A percentile compares a stretch with the other conserved stretches of the same genome.
Evolutionary conservation across 2,888 invertebrate genomes (phyloP).

Genomic region (Pherbina coryleti): DNA sequence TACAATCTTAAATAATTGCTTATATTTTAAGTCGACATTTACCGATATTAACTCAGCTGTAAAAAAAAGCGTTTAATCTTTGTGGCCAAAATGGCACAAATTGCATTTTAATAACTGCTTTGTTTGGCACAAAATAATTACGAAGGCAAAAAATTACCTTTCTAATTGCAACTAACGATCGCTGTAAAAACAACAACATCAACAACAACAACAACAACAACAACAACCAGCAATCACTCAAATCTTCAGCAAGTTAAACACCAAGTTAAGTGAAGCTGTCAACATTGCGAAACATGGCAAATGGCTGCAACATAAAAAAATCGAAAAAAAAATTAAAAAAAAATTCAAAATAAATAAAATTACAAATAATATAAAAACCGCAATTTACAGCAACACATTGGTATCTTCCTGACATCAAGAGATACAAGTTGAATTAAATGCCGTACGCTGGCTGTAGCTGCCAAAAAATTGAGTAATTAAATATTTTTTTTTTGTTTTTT

Average conservation of each 20-base stretch:
- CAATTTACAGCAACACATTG: not conserved
- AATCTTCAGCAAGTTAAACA: not conserved
- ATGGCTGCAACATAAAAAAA: not conserved
- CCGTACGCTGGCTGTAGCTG: not conserved
- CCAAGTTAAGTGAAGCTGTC: not conserved
- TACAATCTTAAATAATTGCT: too few relatives aligned
- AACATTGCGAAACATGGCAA: not conserved
- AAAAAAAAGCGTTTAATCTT: not conserved
- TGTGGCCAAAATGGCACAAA: not conserved
- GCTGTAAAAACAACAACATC: not conserved
- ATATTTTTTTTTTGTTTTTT: not conserved
- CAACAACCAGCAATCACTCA: not conserved
- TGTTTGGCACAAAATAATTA: not conserved
- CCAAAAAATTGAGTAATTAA: conserved; percentile 13
- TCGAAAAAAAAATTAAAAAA: not conserved
- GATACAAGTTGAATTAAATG: not conserved
- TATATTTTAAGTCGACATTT: too few relatives aligned
- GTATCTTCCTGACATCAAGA: not conserved
- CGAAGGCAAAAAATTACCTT: not conserved
- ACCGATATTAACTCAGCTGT: too few relatives aligned
- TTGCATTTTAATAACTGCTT: conserved; percentile 7
- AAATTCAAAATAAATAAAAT: not conserved
- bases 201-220: not conserved
- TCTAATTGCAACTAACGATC: not conserved
- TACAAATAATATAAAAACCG: not conserved